Evolutionary conservation across 2,113 vertebrate genomes (phyloP).

Genomic region (Gopherus flavomarginatus): DNA sequence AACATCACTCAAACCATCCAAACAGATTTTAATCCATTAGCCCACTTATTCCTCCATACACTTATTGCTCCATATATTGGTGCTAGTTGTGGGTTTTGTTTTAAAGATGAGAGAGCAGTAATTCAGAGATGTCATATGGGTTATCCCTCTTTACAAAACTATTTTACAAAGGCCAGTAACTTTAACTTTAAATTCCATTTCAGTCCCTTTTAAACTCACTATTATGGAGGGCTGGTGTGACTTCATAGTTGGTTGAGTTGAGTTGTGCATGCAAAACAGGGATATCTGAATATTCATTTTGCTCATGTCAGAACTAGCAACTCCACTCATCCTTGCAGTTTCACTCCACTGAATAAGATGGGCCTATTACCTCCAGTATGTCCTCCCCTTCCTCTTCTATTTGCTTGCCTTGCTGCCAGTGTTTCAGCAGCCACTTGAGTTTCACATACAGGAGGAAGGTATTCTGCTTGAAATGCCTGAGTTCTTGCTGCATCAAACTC

Average conservation of each 20-base stretch:
- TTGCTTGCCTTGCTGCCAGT: constrained; percentile 88
- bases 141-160: background rate
- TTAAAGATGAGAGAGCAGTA: background rate
- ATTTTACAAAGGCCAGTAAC: background rate
- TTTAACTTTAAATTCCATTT: background rate
- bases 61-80: background rate
- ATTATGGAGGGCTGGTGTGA: background rate
- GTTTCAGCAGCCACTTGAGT: constrained; percentile 92
- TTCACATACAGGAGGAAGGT: constrained; percentile 93
- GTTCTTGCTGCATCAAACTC: constrained; percentile 87
- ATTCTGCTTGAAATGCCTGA: constrained; percentile 91
- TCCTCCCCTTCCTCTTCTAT: constrained; percentile 79
- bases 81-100: background rate
- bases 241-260: background rate
- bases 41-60: accelerated
- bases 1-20: background rate
- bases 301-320: background rate
- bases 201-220: background rate
- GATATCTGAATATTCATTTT: background rate
- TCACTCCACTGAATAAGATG: background rate
- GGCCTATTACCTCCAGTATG: constrained; percentile 82
- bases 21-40: background rate
- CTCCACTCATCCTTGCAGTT: background rate
- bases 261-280: background rate
- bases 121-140: background rate